Evolutionary conservation across 2,797 vertebrate species (phyloP), one percentile per base, ranked within the genome.

Genomic region (Iguana delicatissima): DNA sequence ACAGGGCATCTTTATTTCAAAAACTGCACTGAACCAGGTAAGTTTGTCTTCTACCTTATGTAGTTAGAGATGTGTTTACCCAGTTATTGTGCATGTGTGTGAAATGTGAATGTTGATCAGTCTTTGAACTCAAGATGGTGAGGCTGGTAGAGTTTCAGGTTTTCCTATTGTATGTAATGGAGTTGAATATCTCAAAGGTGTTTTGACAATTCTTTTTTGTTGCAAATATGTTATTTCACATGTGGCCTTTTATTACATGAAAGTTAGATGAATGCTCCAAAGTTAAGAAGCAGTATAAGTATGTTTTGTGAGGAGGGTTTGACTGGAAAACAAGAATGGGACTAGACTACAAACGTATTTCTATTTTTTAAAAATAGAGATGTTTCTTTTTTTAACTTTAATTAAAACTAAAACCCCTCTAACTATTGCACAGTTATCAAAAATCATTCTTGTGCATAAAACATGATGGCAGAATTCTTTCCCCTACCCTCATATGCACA

Each of bases 1-100:
- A 94, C 94, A 1, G 93, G 92, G 67, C 96, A 97, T 77, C 95
- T 5, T 2, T 94, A 94, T 1, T 77, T 93, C 90, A 98, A 97
- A 93, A 99, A 99, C 95, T 99, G 99, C 97, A 99, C 98, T 1
- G 95, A 98, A 80, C 98, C 98, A 97, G 98, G 99, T 99, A 98
- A 96, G 93, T 93, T 2, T 7, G 0, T 5, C 5, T 67, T 64
- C 1, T 18, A 2, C 10, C 2, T 73, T 7, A 4, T 6, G 9
- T 73, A 32, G 67, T 69, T 38, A 14, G 38, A 29, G 55, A 42
- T 10, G 42, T 46, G 42, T 46, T 46, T 46, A 46, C 2, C 42
- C 42, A 46, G 42, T 46, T 59, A 4, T 13, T 46, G 73, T 77
- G 12, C 77, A 6, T 4, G 22, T 1, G 3, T 57, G 52, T 8